phyloP scores from a whole-genome alignment of 2,113 vertebrate genomes.

The Dasyurus viverrinus region DNA sequence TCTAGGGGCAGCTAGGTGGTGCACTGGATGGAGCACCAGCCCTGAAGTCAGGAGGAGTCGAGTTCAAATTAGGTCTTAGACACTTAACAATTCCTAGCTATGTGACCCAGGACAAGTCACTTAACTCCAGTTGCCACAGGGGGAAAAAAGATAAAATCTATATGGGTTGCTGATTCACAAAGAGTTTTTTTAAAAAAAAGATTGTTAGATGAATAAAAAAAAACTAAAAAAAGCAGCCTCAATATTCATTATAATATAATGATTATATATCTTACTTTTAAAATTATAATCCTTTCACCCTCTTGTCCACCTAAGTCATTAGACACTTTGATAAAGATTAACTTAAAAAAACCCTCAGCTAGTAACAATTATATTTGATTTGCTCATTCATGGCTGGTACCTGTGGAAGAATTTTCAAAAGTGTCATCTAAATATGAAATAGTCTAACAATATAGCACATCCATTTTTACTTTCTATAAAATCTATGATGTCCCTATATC shows the following conservation, averaged over 20 bases:
- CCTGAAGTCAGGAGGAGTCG: too few species aligned
- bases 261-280: constrained; percentile 49
- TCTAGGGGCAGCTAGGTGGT: too few species aligned
- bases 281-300: not conserved
- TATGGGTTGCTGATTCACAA: not conserved
- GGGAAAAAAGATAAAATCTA: not conserved
- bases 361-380: constrained; percentile 23
- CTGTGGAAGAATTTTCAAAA: constrained; percentile 17
- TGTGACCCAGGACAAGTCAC: too few species aligned
- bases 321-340: constrained; percentile 41
- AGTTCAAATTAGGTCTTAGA: too few species aligned
- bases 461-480: not conserved
- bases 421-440: not conserved
- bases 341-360: constrained; percentile 28
- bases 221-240: not conserved
- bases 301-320: constrained; percentile 26
- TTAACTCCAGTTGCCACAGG: not conserved
- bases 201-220: constrained; percentile 51
- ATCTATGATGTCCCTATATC: constrained; percentile 17
- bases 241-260: constrained; percentile 17
- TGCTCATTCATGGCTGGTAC: not conserved
- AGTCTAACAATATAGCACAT: not conserved
- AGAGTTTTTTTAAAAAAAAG: not conserved
- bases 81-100: too few species aligned
- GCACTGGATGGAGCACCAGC: too few species aligned